A percentile compares a stretch with the other conserved stretches of the same genome.
phyloP scores from a whole-genome alignment of 2,113 vertebrate genomes.

The Marmota monax region DNA sequence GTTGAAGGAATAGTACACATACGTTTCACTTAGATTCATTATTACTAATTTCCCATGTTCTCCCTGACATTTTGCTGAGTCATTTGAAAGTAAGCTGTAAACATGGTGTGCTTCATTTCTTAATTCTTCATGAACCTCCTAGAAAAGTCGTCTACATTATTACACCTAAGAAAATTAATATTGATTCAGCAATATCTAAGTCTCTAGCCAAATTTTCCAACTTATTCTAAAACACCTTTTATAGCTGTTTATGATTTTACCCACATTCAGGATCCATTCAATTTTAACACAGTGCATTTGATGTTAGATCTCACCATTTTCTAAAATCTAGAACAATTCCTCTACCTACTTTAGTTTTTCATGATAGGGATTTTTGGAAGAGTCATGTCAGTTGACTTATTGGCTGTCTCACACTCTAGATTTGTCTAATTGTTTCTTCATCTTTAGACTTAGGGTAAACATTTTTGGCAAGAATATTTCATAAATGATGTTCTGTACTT shows the following conservation, averaged over 20 bases:
- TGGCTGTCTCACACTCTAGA: not conserved
- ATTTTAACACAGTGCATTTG: slow-evolving; percentile 6
- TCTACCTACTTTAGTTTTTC: slow-evolving; percentile 42
- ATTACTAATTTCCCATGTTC: slow-evolving; percentile 9
- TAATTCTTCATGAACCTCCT: slow-evolving; percentile 12
- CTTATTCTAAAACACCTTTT: slow-evolving; percentile 45
- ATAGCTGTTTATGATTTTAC: not conserved
- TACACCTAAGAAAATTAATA: slow-evolving; percentile 30
- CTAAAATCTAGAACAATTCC: slow-evolving; percentile 12
- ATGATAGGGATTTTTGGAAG: slow-evolving; percentile 33
- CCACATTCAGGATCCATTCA: not conserved
- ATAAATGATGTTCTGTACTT: slow-evolving; percentile 55
- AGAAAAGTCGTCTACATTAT: slow-evolving; percentile 32
- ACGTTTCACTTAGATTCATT: not conserved
- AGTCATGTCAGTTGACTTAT: not conserved
- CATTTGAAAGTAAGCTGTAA: slow-evolving; percentile 55
- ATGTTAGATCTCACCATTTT: slow-evolving; percentile 40
- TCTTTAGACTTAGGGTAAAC: slow-evolving; percentile 54
- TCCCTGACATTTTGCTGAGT: not conserved
- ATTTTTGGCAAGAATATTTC: slow-evolving; percentile 44
- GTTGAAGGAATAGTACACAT: slow-evolving; percentile 28
- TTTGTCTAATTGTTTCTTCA: slow-evolving; percentile 53
- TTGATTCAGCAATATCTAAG: slow-evolving; percentile 56
- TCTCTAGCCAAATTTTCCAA: slow-evolving; percentile 30
- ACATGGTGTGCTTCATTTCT: slow-evolving; percentile 12